phyloP scores from a whole-genome alignment of 2,797 vertebrate genomes.

The Austrolebias charrua region DNA sequence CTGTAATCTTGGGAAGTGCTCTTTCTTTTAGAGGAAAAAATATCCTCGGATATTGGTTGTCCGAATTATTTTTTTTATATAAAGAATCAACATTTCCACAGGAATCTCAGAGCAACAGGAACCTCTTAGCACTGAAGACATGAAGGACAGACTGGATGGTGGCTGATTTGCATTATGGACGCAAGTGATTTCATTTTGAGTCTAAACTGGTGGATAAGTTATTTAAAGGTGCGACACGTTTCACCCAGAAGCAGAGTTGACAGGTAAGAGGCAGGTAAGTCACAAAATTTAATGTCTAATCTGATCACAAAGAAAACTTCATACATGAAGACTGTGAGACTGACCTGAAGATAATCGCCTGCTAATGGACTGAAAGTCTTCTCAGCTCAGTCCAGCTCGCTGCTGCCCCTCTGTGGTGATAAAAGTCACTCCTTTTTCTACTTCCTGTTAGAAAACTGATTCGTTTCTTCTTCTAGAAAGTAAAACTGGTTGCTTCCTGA shows the following conservation, averaged over 20 bases:
- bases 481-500: constrained; percentile 56
- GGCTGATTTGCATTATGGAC: constrained; percentile 2
- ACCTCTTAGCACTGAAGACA: too few relatives aligned
- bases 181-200: not conserved
- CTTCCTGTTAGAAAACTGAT: constrained; percentile 30
- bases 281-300: not conserved
- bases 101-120: too few relatives aligned
- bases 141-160: not conserved
- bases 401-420: constrained; percentile 20
- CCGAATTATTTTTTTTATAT: too few relatives aligned
- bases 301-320: constrained; percentile 9
- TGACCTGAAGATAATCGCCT: constrained; percentile 14
- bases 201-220: not conserved
- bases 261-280: too few relatives aligned
- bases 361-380: constrained; percentile 14
- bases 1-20: not conserved
- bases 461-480: constrained; percentile 14
- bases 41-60: too few relatives aligned
- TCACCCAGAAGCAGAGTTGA: too few relatives aligned
- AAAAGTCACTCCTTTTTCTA: constrained; percentile 11
- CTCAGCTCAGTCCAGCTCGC: constrained; percentile 1
- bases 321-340: constrained; percentile 9
- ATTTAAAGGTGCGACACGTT: not conserved
- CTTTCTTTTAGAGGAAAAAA: not conserved
- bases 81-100: not conserved